phyloP scores from a whole-genome alignment of 1,140 invertebrate species.

The Berghia stephanieae region DNA sequence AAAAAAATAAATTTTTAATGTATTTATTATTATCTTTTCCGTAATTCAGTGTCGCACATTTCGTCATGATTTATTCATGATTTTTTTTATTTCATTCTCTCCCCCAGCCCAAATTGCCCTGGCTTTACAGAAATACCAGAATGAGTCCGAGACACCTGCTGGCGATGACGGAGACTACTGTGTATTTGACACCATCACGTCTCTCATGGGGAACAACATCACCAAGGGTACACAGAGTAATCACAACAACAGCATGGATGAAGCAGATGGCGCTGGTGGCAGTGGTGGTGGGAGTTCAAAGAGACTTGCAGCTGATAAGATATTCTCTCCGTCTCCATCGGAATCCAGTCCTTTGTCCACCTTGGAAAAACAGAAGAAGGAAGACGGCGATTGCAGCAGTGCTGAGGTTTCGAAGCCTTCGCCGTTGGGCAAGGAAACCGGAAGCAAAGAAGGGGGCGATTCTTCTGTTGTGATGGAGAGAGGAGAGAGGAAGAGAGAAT shows the following conservation, averaged over 20 bases:
- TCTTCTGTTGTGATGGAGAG: neutral
- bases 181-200: conserved; percentile 56
- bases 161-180: conserved; percentile 44
- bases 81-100: neutral
- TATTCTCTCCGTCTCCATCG: too few relatives aligned
- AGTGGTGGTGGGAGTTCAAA: too few relatives aligned
- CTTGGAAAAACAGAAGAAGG: too few relatives aligned
- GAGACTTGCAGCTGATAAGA: too few relatives aligned
- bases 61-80: too few relatives aligned
- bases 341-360: too few relatives aligned
- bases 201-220: conserved; percentile 44
- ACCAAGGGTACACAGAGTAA: conserved; percentile 38
- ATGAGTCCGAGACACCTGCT: conserved; percentile 36
- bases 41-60: too few relatives aligned
- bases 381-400: too few relatives aligned
- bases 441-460: neutral
- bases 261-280: neutral
- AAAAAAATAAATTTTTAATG: too few relatives aligned
- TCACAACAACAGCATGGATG: neutral
- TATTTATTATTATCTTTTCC: too few relatives aligned
- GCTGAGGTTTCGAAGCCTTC: neutral
- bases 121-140: conserved; percentile 48
- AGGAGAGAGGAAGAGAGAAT: neutral
- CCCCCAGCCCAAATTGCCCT: conserved; percentile 53
- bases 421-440: neutral